These are phyloP conservation scores for Onychomys leucogaster DNA, from an alignment of 2,797 vertebrate species.

Conservation along the genomic window DNA sequence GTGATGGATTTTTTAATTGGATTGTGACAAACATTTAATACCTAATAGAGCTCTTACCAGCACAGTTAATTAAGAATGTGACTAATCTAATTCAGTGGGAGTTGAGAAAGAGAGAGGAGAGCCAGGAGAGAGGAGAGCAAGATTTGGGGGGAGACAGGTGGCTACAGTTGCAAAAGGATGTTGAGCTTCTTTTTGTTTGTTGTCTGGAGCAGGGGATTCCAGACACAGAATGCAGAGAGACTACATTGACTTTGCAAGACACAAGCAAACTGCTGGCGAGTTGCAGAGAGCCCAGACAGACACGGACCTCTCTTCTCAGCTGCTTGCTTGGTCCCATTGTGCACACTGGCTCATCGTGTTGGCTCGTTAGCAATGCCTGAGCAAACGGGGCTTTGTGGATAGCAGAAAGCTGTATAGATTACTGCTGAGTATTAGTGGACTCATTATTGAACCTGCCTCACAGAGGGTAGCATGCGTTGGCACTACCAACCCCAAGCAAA, in stretches of 20 bases:
- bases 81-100: slow-evolving; percentile 87
- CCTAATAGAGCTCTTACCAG: slow-evolving; percentile 89
- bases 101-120: slow-evolving; percentile 64
- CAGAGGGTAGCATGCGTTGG: background rate
- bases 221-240: background rate
- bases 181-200: background rate
- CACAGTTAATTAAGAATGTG: slow-evolving; percentile 91
- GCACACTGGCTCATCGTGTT: background rate
- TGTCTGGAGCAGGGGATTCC: background rate
- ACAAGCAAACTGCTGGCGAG: background rate
- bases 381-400: background rate
- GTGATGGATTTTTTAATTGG: slow-evolving; percentile 90
- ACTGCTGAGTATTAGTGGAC: background rate
- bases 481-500: background rate
- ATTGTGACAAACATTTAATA: slow-evolving; percentile 92
- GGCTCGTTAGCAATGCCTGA: slow-evolving; percentile 68
- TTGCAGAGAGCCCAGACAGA: background rate
- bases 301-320: slow-evolving; percentile 23
- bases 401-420: background rate
- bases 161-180: background rate
- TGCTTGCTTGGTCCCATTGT: background rate
- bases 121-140: background rate
- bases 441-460: background rate
- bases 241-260: background rate
- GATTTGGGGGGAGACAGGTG: background rate